phyloP scores from a whole-genome alignment of 2,888 invertebrate species.

The Cosmopolites sordidus region DNA sequence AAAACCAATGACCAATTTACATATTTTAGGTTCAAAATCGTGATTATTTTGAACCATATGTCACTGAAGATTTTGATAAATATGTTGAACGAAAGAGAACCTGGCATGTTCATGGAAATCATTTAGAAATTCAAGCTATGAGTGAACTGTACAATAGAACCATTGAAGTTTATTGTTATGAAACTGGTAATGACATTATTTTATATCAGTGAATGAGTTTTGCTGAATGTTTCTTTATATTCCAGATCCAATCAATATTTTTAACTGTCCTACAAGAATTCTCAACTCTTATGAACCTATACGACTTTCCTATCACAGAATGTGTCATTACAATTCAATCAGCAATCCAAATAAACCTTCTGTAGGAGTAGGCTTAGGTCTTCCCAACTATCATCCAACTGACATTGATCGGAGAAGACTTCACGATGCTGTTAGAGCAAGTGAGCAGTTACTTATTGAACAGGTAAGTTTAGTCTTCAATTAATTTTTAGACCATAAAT shows the following conservation, averaged over 20 bases:
- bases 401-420: conserved; percentile 66
- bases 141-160: conserved; percentile 85
- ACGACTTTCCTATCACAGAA: conserved; percentile 79
- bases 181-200: conserved; percentile 53
- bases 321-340: conserved; percentile 84
- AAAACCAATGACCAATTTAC: background rate
- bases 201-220: background rate
- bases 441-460: conserved; percentile 76
- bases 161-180: conserved; percentile 80
- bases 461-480: too few species aligned
- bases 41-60: conserved; percentile 83
- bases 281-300: conserved; percentile 75
- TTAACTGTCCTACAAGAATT: conserved; percentile 67
- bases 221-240: conserved; percentile 4
- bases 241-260: conserved; percentile 80
- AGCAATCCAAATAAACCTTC: conserved; percentile 78
- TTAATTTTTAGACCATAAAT: too few species aligned
- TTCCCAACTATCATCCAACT: conserved; percentile 75
- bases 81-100: conserved; percentile 78
- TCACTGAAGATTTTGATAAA: conserved; percentile 82
- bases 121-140: conserved; percentile 87
- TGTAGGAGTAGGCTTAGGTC: conserved; percentile 78
- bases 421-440: conserved; percentile 69
- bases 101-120: conserved; percentile 81
- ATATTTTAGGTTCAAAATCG: conserved; percentile 68